Conservation (phyloP, 2,797 vertebrate genomes). For the Aulostomus chinensis region DNA sequence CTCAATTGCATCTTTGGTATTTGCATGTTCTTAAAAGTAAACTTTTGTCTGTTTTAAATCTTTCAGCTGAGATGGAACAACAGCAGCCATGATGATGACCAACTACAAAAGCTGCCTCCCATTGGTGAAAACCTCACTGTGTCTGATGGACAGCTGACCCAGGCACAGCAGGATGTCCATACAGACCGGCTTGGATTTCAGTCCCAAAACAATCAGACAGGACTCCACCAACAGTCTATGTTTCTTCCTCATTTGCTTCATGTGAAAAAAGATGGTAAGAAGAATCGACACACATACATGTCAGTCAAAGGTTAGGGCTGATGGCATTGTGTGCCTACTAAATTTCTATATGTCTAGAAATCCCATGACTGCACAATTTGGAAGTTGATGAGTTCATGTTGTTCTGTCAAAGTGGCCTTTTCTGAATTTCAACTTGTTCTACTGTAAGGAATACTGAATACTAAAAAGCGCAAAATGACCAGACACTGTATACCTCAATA, state of each 20-base stretch:
- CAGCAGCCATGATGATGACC: neutral
- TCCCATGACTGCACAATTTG: too few relatives aligned
- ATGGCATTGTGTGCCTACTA: too few relatives aligned
- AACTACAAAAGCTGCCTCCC: conserved; percentile 10
- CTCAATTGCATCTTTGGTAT: too few relatives aligned
- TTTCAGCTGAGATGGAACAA: conserved; percentile 26
- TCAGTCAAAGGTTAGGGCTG: too few relatives aligned
- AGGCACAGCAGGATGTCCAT: neutral
- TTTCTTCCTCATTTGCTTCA: conserved; percentile 35
- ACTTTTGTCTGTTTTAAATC: neutral
- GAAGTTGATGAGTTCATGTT: too few relatives aligned
- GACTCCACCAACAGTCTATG: conserved; percentile 6
- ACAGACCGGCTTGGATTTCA: neutral
- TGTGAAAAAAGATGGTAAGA: conserved; percentile 20
- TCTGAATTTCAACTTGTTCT: too few relatives aligned
- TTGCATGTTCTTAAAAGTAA: too few relatives aligned
- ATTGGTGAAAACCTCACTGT: neutral
- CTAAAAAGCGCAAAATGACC: too few relatives aligned
- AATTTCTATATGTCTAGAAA: too few relatives aligned
- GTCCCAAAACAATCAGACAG: neutral
- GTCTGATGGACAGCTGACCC: rapidly evolving
- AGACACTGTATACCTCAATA: too few relatives aligned
- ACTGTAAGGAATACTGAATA: too few relatives aligned
- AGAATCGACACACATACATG: neutral
- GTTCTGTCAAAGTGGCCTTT: too few relatives aligned